Evolutionary conservation across 1,140 invertebrate species (phyloP), one percentile per base, ranked within the genome.

Genomic region (Cotesia typhae): DNA sequence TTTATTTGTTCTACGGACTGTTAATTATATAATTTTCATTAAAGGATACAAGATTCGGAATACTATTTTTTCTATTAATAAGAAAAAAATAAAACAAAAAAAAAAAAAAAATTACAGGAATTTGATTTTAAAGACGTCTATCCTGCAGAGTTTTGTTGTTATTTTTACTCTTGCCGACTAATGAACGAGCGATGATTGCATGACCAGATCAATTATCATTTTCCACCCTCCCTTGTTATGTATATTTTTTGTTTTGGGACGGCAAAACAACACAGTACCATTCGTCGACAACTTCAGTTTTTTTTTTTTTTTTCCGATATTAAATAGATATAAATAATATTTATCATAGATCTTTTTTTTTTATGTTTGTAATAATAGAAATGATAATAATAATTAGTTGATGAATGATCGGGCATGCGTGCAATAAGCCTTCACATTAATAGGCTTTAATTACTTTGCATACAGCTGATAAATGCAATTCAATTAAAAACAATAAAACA

Each of bases 191-290:
- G n/a, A 52, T 17, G n/a, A 52, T 57, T n/a, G 38, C 51, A 53
- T n/a, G 17, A 14, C 52, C 36, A 51, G 12, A 20, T 47, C 28
- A 71, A 37, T 71, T 61, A 41, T 59, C 51, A 14, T 72, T 60
- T 41, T 72, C 71, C 63, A 59, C 72, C 65, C 66, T 72, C 74
- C 75, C 73, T 61, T 64, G 70, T 67, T 68, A 28, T 28, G 28
- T 28, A 28, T 64, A 69, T 75, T 59, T 53, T 65, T 64, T 70
- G 14, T 69, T 77, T 78, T 10, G 83, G 82, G 79, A 85, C 82
- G 84, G 82, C 83, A 85, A 86, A 85, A 85, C 76, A 85, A 84
- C 80, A 83, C 81, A 85, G 83, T 85, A 86, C 83, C 84, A 85
- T 84, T 86, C 81, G 82, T 86, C 83, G 83, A 82, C 77, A 71